Conservation (phyloP, 2,113 vertebrate genomes). For the Apodemus speciosus region DNA sequence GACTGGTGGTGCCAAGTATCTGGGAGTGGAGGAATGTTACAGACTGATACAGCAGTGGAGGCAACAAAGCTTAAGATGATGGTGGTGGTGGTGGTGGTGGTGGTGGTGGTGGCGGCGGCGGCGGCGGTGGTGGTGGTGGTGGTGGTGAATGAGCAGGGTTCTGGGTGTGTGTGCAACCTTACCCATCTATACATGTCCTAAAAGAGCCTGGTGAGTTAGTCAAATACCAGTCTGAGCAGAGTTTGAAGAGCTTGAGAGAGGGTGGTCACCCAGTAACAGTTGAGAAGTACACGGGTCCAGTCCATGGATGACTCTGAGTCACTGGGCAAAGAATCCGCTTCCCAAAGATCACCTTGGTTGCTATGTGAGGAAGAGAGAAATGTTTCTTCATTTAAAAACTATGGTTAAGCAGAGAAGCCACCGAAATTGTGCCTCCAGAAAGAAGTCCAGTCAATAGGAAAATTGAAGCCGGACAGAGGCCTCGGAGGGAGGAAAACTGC, state of each 20-base stretch:
- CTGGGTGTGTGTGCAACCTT: not conserved
- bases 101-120: not conserved
- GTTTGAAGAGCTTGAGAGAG: not conserved
- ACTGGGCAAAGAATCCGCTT: not conserved
- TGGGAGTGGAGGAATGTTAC: not conserved
- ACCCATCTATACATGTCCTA: fast-evolving
- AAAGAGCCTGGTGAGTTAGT: not conserved
- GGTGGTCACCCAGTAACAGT: not conserved
- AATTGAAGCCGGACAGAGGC: not conserved
- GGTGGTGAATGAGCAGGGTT: not conserved
- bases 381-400: not conserved
- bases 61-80: not conserved
- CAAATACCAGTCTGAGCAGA: not conserved
- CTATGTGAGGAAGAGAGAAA: not conserved
- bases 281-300: not conserved
- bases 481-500: not conserved
- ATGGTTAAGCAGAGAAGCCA: not conserved
- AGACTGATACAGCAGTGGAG: not conserved
- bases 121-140: not conserved
- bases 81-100: not conserved
- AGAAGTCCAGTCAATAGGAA: not conserved
- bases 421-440: not conserved
- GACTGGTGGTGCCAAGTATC: not conserved
- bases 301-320: not conserved
- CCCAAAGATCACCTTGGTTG: not conserved